Percentiles rank a stretch among this genome's conserved stretches.
These are phyloP conservation scores for Mesorhabditis spiculigera DNA, from an alignment of 2,888 invertebrate species.

Conservation along the genomic window DNA sequence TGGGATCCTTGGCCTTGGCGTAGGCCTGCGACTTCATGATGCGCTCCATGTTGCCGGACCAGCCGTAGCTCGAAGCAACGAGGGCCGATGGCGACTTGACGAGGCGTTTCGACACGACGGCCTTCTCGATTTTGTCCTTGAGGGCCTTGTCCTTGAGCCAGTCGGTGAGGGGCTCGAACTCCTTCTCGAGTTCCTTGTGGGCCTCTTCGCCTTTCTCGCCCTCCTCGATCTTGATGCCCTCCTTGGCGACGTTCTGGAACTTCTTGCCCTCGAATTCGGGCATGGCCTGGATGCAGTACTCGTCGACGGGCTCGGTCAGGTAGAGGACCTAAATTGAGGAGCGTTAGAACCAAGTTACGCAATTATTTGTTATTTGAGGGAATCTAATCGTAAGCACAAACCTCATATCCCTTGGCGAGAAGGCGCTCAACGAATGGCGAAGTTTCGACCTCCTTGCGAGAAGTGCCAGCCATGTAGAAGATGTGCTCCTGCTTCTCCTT, in stretches of 20 bases:
- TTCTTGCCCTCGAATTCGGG: constrained; percentile 98
- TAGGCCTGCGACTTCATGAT: constrained; percentile 85
- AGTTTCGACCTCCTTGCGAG: constrained; percentile 75
- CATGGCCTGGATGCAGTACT: constrained; percentile 89
- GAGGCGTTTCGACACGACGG: constrained; percentile 80
- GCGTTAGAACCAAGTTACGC: background rate
- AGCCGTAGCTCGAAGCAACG: constrained; percentile 92
- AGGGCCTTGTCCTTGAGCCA: constrained; percentile 80
- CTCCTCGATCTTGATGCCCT: constrained; percentile 65
- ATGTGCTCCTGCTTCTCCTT: constrained; percentile 88
- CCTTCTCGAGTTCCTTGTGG: constrained; percentile 72
- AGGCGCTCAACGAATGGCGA: constrained; percentile 95
- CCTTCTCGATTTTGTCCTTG: constrained; percentile 68
- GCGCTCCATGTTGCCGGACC: constrained; percentile 99
- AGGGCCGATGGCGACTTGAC: constrained; percentile 89
- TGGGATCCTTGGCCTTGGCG: constrained; percentile 87
- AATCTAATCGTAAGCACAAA: background rate
- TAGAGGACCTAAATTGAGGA: constrained; percentile 71
- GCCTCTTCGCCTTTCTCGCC: constrained; percentile 66
- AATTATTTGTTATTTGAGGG: background rate
- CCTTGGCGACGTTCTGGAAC: constrained; percentile 99
- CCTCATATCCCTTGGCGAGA: constrained; percentile 84
- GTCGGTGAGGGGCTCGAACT: constrained; percentile 82
- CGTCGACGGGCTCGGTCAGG: constrained; percentile 93
- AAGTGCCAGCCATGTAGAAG: constrained; percentile 90